A percentile compares a stretch with the other conserved stretches of the same genome.
Evolutionary conservation across 1,140 invertebrate genomes (phyloP).

Genomic region (Ceratosolen solmsi): DNA sequence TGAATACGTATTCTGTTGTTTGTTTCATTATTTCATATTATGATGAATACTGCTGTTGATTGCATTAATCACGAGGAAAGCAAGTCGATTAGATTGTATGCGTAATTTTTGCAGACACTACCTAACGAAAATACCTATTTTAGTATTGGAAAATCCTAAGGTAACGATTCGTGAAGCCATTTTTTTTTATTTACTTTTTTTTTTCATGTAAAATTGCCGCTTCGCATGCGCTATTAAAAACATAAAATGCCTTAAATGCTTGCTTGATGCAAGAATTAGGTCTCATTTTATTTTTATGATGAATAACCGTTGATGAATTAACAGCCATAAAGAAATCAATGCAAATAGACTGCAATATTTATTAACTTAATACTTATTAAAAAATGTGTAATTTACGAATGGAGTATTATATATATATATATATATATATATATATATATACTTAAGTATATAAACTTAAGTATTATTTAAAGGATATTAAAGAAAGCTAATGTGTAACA

Average conservation of each 20-base stretch:
- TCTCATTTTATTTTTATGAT: constrained; percentile 1
- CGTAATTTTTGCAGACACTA: constrained; percentile 30
- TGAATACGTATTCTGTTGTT: constrained; percentile 14
- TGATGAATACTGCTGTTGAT: not conserved
- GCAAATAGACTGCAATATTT: too few species aligned
- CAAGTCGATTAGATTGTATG: not conserved
- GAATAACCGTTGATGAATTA: too few species aligned
- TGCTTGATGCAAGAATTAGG: not conserved
- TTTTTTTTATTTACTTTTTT: constrained; percentile 4
- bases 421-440: too few species aligned
- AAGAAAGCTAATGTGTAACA: too few species aligned
- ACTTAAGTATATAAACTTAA: not conserved
- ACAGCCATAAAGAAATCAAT: too few species aligned
- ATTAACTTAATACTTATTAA: too few species aligned
- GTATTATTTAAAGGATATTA: not conserved
- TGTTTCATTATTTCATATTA: constrained; percentile 18
- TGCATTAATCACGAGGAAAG: not conserved
- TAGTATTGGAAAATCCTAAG: constrained; percentile 4
- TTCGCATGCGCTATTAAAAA: not conserved
- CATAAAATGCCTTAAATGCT: constrained; percentile 5
- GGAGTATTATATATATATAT: not conserved
- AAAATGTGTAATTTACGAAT: not conserved
- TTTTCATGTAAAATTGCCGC: not conserved
- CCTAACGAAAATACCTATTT: constrained; percentile 22
- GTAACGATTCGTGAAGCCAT: not conserved